Evolutionary conservation across 1,140 invertebrate genomes (phyloP).

Genomic region (Drosophila ironensis): DNA sequence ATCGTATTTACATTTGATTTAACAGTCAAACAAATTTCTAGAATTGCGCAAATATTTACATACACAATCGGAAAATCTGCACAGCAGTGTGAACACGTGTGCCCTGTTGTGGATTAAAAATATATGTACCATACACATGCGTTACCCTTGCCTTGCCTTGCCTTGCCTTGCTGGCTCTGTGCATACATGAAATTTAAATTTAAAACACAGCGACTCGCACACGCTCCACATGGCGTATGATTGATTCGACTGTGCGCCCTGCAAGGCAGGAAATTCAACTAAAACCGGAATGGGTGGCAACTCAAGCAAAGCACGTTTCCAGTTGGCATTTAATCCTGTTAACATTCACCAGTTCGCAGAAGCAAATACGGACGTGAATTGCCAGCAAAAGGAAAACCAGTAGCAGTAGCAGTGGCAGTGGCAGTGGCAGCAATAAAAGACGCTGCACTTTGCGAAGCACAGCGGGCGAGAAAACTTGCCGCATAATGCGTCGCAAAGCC

Average conservation of each 20-base stretch:
- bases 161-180: constrained; percentile 5
- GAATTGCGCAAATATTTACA: constrained; percentile 55
- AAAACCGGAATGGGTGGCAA: not conserved
- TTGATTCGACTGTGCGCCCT: constrained; percentile 42
- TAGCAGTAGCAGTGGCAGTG: not conserved
- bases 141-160: not conserved
- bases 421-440: constrained; percentile 28
- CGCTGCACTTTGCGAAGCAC: constrained; percentile 36
- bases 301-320: constrained; percentile 18
- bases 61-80: constrained; percentile 38
- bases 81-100: constrained; percentile 20
- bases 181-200: constrained; percentile 49
- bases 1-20: constrained; percentile 57
- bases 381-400: not conserved
- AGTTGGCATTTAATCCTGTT: constrained; percentile 57
- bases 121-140: constrained; percentile 19
- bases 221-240: constrained; percentile 57
- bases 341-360: constrained; percentile 5
- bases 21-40: constrained; percentile 54
- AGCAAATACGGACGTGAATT: constrained; percentile 1
- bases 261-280: not conserved
- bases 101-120: constrained; percentile 32
- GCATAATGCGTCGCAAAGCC: constrained; percentile 57
- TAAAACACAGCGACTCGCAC: constrained; percentile 17
- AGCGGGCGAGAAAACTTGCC: constrained; percentile 53